These are phyloP conservation scores for Atta colombica DNA, from an alignment of 1,140 invertebrate genomes.

Conservation along the genomic window DNA sequence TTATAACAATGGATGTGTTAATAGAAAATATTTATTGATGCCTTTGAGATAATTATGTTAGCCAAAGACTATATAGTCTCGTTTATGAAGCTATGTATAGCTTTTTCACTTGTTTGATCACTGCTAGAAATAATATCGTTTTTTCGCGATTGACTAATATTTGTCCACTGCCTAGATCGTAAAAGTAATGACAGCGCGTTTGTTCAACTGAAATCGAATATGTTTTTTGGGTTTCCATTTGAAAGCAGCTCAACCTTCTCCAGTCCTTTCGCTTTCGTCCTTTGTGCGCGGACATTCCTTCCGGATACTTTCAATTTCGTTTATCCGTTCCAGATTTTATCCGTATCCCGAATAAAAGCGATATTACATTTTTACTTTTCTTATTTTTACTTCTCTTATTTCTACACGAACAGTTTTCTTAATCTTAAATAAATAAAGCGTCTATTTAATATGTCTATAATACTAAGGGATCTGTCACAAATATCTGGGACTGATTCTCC, in stretches of 20 bases:
- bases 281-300: slow-evolving; percentile 49
- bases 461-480: too few species aligned
- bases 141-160: slow-evolving; percentile 44
- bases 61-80: neutral
- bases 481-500: too few species aligned
- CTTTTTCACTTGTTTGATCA: neutral
- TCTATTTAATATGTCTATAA: neutral
- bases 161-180: slow-evolving; percentile 42
- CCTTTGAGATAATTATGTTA: neutral
- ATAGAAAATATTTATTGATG: neutral
- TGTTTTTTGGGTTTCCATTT: slow-evolving; percentile 69
- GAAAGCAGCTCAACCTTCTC: slow-evolving; percentile 67
- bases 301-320: slow-evolving; percentile 51
- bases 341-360: slow-evolving; percentile 30
- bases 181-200: slow-evolving; percentile 58
- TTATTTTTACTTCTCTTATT: neutral
- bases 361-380: neutral
- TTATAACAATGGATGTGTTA: neutral
- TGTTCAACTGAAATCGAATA: slow-evolving; percentile 72
- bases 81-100: too few species aligned
- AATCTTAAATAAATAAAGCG: neutral
- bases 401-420: neutral
- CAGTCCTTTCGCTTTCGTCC: slow-evolving; percentile 61
- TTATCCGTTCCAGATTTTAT: slow-evolving; percentile 47
- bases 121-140: slow-evolving; percentile 34